phyloP scores from a whole-genome alignment of 1,140 invertebrate species.

The Drosophila suzukii region DNA sequence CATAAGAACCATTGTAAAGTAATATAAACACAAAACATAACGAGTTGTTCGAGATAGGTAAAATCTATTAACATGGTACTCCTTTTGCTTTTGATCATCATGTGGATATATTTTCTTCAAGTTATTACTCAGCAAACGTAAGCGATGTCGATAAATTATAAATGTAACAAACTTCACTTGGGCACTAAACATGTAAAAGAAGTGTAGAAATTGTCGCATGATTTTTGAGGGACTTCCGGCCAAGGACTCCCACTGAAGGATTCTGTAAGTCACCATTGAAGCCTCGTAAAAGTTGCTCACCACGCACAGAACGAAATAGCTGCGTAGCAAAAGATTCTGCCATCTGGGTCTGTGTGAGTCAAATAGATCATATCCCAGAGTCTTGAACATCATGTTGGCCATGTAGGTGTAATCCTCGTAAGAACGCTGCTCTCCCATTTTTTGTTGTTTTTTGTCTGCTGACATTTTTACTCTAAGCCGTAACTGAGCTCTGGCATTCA shows the following conservation, averaged over 20 bases:
- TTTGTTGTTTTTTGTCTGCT: not conserved
- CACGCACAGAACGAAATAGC: slow-evolving; percentile 30
- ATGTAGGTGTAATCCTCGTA: slow-evolving; percentile 57
- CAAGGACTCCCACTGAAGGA: slow-evolving; percentile 41
- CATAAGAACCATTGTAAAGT: slow-evolving; percentile 13
- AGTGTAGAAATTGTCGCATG: slow-evolving; percentile 40
- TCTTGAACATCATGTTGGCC: slow-evolving; percentile 42
- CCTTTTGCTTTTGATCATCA: not conserved
- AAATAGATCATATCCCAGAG: slow-evolving; percentile 57
- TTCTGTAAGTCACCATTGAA: slow-evolving; percentile 26
- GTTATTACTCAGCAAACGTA: slow-evolving; percentile 11
- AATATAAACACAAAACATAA: slow-evolving; percentile 41
- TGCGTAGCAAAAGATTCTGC: slow-evolving; percentile 10
- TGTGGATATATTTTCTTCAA: slow-evolving; percentile 36
- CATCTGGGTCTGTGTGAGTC: slow-evolving; percentile 26
- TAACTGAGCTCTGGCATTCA: slow-evolving; percentile 18
- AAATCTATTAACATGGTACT: slow-evolving; percentile 43
- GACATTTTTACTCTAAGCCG: slow-evolving; percentile 9
- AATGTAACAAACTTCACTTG: slow-evolving; percentile 48
- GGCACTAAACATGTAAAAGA: slow-evolving; percentile 41
- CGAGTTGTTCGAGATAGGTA: slow-evolving; percentile 31
- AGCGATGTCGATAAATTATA: slow-evolving; percentile 17
- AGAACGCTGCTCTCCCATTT: slow-evolving; percentile 4
- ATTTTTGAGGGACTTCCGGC: slow-evolving; percentile 31
- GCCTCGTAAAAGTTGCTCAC: slow-evolving; percentile 32